Conservation (phyloP, 2,113 vertebrate species). For the Pelobates fuscus region DNA sequence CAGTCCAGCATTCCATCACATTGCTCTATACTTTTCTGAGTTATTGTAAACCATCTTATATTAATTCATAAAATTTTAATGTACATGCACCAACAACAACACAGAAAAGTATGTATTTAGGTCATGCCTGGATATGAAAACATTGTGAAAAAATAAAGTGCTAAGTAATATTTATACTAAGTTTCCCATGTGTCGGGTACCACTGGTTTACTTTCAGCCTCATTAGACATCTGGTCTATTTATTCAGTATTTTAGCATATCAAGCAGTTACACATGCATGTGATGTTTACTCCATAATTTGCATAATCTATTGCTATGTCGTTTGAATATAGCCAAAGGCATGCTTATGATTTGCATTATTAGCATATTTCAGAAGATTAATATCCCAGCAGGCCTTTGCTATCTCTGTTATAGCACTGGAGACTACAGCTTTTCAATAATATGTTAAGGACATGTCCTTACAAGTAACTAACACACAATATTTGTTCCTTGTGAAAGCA, state of each 20-base stretch:
- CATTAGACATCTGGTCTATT: conserved; percentile 21
- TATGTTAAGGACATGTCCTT: conserved; percentile 16
- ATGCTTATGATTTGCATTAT: conserved; percentile 57
- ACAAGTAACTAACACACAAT: background rate
- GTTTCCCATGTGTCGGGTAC: background rate
- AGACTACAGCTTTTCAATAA: conserved; percentile 50
- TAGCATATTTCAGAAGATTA: conserved; percentile 55
- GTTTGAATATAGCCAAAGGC: conserved; percentile 47
- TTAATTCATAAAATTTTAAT: too few species aligned
- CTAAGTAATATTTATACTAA: background rate
- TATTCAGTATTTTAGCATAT: conserved; percentile 48
- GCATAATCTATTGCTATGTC: conserved; percentile 52
- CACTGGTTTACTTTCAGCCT: background rate
- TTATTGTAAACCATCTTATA: too few species aligned
- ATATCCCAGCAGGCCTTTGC: conserved; percentile 52
- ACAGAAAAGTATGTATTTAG: background rate
- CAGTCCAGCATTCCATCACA: too few species aligned
- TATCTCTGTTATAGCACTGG: conserved; percentile 31
- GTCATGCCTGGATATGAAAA: background rate
- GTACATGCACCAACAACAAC: too few species aligned
- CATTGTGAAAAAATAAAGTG: background rate
- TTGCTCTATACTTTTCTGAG: too few species aligned
- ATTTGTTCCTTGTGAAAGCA: background rate
- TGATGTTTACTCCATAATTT: conserved; percentile 32
- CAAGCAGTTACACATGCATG: conserved; percentile 9